Percentiles rank a stretch among this genome's conserved stretches.
Evolutionary conservation across 2,113 vertebrate species (phyloP).

Genomic region (Ictalurus furcatus): DNA sequence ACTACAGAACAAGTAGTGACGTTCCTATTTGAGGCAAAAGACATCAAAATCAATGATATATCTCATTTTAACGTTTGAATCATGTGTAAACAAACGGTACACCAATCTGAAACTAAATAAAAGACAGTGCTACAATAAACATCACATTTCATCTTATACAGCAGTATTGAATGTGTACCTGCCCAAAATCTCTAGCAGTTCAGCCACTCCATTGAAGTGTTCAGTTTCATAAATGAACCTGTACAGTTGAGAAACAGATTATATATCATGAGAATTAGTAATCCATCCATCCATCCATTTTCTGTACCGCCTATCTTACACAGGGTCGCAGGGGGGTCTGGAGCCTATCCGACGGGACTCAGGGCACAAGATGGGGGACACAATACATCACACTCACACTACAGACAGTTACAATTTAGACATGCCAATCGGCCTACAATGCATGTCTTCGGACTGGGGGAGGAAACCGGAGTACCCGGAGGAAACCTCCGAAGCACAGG

Average conservation of each 20-base stretch:
- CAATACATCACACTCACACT: too few relatives aligned
- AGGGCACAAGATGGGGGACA: too few relatives aligned
- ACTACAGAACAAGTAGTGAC: conserved; percentile 1
- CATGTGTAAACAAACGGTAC: not conserved
- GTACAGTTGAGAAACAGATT: conserved; percentile 1
- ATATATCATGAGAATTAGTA: not conserved
- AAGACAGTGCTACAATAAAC: not conserved
- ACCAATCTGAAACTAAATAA: not conserved
- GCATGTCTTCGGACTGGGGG: too few relatives aligned
- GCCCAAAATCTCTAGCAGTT: conserved; percentile 79
- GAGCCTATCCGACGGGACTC: too few relatives aligned
- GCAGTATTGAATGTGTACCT: conserved; percentile 61
- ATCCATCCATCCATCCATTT: too few relatives aligned
- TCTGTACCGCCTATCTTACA: too few relatives aligned
- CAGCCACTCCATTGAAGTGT: conserved; percentile 80
- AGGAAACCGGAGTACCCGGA: too few relatives aligned
- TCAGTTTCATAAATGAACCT: conserved; percentile 82
- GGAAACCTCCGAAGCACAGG: too few relatives aligned
- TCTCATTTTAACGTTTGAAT: not conserved
- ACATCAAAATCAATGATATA: not conserved
- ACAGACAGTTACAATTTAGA: too few relatives aligned
- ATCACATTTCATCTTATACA: not conserved
- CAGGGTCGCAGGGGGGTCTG: too few relatives aligned
- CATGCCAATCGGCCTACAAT: too few relatives aligned
- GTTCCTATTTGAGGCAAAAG: not conserved